Base-by-base conservation (phyloP, 1,140 invertebrate genomes). In the Eupristina koningsbergeri region DNA sequence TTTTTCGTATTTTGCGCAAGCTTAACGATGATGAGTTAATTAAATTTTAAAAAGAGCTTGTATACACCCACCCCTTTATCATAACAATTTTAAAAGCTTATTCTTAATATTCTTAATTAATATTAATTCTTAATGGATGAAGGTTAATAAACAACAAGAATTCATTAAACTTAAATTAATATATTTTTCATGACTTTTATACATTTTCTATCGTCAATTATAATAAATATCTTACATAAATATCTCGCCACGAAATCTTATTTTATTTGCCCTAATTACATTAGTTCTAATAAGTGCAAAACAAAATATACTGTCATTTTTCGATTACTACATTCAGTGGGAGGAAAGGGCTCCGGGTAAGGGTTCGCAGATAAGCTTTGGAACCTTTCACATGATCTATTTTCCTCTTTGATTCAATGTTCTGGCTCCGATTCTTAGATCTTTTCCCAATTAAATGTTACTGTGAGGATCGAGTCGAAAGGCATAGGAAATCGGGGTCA, bases 221-320 rank as follows among this genome's bases (percentile, higher is more conserved):
- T 77, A 77, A 83, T 83, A 83, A 83, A 83, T 83, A 77, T 75
- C 45, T 80, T 74, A 81, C 29, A 36, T 26, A 26, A 63, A 50
- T 69, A 80, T 74, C n/a, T 81, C 39, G 31, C 61, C 69, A 19
- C 26, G 31, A 80, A n/a, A 45, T 45, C 61, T 64, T 34, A 45
- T 78, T 64, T n/a, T 36, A 36, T 64, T 13, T 26, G 19, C 64
- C 36, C 31, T 78, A 61, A 45, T 61, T 50, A 26, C 76, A 64
- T 41, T 71, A 71, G 22, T 41, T 71, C 39, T 71, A 9, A 8
- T 39, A 78, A 78, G 58, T 64, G 58, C 76, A 45, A 64, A 78
- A 78, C 36, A 39, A 61, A n/a, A 61, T 77, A 29, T 64, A 64
- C 58, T 78, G 17, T 78, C 58, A 41, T 78, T 47, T 1, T 45